Conservation (phyloP, 2,797 vertebrate genomes). For the Emys orbicularis region DNA sequence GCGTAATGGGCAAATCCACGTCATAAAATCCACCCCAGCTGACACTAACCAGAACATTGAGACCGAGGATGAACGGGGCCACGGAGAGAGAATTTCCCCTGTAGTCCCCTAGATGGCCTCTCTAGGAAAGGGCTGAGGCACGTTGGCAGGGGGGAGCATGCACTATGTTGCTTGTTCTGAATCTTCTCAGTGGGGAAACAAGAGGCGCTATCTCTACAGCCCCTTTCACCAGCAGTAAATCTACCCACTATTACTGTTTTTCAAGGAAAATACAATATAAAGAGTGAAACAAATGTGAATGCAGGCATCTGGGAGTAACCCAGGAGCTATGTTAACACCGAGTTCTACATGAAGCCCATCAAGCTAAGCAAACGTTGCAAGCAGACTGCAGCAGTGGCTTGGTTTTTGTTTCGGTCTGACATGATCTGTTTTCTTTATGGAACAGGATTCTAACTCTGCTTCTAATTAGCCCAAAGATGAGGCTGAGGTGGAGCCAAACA, state of each 20-base stretch:
- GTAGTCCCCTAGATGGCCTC: accelerated
- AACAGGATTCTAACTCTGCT: background rate
- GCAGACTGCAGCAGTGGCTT: background rate
- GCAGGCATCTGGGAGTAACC: background rate
- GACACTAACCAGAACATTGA: background rate
- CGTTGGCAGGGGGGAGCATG: background rate
- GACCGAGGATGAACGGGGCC: background rate
- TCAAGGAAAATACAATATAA: background rate
- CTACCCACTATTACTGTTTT: background rate
- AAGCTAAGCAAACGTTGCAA: background rate
- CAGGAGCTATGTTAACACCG: background rate
- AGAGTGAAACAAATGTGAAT: background rate
- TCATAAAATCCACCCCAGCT: accelerated
- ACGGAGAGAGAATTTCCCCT: background rate
- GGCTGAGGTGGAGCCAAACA: background rate
- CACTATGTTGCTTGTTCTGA: background rate
- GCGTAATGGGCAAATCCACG: background rate
- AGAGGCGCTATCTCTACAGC: background rate
- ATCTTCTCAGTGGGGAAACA: background rate
- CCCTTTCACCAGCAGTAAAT: background rate
- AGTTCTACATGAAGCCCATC: background rate
- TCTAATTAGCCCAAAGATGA: background rate
- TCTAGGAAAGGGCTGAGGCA: background rate
- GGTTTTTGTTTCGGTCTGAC: background rate
- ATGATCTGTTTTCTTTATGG: background rate